phyloP scores from a whole-genome alignment of 2,797 vertebrate species.

The Cynodonichthys magdalenae region DNA sequence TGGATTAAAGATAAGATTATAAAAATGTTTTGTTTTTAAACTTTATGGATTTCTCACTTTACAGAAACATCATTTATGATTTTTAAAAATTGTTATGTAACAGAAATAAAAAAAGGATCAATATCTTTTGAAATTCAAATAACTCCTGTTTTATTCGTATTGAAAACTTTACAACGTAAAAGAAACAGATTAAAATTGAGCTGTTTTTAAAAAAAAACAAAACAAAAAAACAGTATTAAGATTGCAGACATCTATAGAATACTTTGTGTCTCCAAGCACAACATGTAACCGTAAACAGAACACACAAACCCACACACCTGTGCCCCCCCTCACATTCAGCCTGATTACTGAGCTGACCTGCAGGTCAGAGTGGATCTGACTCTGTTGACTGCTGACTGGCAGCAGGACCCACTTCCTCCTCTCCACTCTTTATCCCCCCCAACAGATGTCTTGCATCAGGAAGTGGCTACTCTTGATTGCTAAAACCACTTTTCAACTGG shows the following conservation, averaged over 20 bases:
- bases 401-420: conserved; percentile 68
- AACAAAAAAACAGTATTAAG: too few species aligned
- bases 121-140: too few species aligned
- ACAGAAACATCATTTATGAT: too few species aligned
- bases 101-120: too few species aligned
- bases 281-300: conserved; percentile 1
- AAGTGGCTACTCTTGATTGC: conserved; percentile 59
- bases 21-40: too few species aligned
- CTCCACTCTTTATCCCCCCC: conserved; percentile 38
- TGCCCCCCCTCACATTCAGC: conserved; percentile 62
- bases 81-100: too few species aligned
- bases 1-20: too few species aligned
- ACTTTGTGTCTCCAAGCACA: not conserved
- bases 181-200: too few species aligned
- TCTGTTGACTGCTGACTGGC: conserved; percentile 70
- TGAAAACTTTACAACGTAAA: too few species aligned
- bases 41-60: too few species aligned
- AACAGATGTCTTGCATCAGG: conserved; percentile 70
- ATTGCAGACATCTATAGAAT: not conserved
- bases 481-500: conserved; percentile 36
- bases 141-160: too few species aligned
- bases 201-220: too few species aligned
- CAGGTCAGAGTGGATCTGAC: conserved; percentile 68
- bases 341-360: conserved; percentile 76
- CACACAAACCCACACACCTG: conserved; percentile 20